Conservation (phyloP, 2,888 invertebrate genomes). For the Salpingus planirostris region DNA sequence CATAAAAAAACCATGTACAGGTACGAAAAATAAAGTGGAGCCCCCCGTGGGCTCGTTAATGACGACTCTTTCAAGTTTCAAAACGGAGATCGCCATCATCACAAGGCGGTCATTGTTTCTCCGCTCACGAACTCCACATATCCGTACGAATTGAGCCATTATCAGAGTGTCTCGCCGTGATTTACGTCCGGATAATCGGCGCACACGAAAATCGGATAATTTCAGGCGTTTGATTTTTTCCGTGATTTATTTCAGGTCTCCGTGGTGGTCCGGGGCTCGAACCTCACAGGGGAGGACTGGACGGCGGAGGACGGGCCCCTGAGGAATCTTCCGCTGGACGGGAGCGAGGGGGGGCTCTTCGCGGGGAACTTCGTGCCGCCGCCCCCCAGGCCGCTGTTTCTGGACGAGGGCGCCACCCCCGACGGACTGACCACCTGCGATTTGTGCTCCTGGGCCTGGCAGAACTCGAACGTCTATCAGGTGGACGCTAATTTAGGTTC, state of each 20-base stretch:
- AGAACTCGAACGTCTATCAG: constrained; percentile 40
- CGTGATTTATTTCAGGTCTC: constrained; percentile 25
- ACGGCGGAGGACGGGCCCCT: constrained; percentile 12
- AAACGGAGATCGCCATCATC: too few relatives aligned
- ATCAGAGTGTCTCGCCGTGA: too few relatives aligned
- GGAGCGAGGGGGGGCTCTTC: constrained; percentile 37
- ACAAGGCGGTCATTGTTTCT: too few relatives aligned
- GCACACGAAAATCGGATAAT: too few relatives aligned
- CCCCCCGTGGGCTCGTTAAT: too few relatives aligned
- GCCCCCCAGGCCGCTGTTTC: constrained; percentile 56
- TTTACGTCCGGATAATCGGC: too few relatives aligned
- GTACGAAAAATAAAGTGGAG: too few relatives aligned
- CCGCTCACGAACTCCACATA: too few relatives aligned
- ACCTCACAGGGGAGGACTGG: constrained; percentile 19
- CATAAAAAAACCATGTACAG: too few relatives aligned
- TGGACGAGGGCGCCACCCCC: constrained; percentile 53
- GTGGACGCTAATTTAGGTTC: constrained; percentile 49
- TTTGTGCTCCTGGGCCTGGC: constrained; percentile 65
- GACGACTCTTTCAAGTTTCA: too few relatives aligned
- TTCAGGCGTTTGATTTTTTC: too few relatives aligned
- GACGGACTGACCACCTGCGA: constrained; percentile 67
- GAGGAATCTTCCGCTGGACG: constrained; percentile 30
- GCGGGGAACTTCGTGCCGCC: constrained; percentile 53
- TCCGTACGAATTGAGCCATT: too few relatives aligned
- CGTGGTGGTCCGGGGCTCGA: constrained; percentile 18